These are phyloP conservation scores for Trichonephila clavipes DNA, from an alignment of 1,140 invertebrate species.

Conservation along the genomic window DNA sequence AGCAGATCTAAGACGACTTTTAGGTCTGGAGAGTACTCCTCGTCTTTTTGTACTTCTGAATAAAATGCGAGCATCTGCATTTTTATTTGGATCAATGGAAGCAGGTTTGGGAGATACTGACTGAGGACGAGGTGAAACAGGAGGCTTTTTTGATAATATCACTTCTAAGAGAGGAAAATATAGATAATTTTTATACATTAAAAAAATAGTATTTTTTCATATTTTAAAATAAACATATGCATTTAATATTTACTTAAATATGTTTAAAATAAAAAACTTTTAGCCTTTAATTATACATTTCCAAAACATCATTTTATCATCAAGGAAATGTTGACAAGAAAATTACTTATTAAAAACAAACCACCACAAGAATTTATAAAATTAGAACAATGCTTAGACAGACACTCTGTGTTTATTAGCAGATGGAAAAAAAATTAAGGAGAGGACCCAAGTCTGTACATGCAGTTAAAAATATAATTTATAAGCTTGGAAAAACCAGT, in stretches of 20 bases:
- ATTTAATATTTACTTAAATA: not conserved
- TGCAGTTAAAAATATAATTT: too few species aligned
- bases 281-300: not conserved
- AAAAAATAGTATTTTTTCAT: not conserved
- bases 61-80: constrained; percentile 37
- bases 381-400: too few species aligned
- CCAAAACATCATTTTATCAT: not conserved
- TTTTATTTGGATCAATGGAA: not conserved
- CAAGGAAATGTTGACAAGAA: not conserved
- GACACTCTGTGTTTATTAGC: too few species aligned
- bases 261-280: too few species aligned
- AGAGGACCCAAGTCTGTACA: too few species aligned
- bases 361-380: too few species aligned
- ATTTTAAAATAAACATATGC: not conserved
- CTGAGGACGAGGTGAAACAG: constrained; percentile 81
- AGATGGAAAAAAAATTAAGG: too few species aligned
- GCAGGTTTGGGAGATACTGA: constrained; percentile 74
- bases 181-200: too few species aligned
- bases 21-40: constrained; percentile 79
- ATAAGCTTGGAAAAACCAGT: too few species aligned
- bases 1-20: constrained; percentile 87
- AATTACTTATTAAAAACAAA: too few species aligned
- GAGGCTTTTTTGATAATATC: constrained; percentile 85
- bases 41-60: constrained; percentile 57
- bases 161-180: constrained; percentile 80